Conservation (phyloP, 2,113 vertebrate genomes). For the Mystacornis crossleyi region DNA sequence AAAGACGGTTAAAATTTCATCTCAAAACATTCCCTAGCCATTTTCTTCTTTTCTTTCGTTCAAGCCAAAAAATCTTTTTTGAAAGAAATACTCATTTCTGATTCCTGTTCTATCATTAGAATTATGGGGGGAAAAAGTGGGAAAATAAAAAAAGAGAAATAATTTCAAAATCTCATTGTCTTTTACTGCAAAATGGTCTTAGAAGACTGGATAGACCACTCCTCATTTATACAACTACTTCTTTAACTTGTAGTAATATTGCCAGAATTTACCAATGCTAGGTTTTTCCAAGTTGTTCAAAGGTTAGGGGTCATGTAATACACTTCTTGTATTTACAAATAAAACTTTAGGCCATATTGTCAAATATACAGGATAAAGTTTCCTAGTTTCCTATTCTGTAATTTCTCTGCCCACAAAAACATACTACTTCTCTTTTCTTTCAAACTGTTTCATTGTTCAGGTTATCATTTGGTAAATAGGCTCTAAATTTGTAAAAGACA, state of each 20-base stretch:
- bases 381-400: neutral
- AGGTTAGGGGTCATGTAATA: neutral
- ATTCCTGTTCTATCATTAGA: neutral
- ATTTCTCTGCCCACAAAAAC: neutral
- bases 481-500: neutral
- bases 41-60: neutral
- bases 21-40: neutral
- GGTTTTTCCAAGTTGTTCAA: neutral
- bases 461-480: neutral
- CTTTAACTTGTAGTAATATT: neutral
- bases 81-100: neutral
- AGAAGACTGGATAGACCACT: neutral
- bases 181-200: neutral
- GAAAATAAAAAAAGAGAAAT: neutral
- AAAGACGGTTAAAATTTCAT: neutral
- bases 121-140: rapidly evolving
- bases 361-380: neutral
- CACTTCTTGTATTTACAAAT: neutral
- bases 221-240: neutral
- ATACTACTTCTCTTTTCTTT: neutral
- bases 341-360: neutral
- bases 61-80: neutral
- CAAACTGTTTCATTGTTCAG: neutral
- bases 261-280: neutral
- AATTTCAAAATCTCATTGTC: neutral